phyloP scores from a whole-genome alignment of 64 coral and sea anemone species.

The Stichodactyla helianthus region DNA sequence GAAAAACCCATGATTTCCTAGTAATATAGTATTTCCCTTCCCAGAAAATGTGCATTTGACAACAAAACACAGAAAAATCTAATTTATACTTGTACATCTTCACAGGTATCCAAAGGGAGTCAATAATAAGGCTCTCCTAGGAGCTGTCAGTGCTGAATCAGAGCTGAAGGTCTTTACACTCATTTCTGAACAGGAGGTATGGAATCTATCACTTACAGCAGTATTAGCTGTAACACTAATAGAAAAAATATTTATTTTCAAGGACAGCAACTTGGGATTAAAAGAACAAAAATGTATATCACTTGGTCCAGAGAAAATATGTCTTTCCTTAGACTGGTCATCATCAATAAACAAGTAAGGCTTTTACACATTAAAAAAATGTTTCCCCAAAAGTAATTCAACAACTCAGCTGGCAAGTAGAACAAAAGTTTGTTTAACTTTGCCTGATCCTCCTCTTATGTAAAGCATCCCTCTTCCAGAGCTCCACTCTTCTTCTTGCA shows the following conservation, averaged over 20 bases:
- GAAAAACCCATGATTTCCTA: no score
- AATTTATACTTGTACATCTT: not conserved
- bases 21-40: no score
- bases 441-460: no score
- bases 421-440: no score
- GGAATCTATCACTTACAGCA: not conserved
- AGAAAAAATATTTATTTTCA: not conserved
- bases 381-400: no score
- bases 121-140: slow-evolving; percentile 42
- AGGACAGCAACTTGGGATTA: not conserved
- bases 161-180: slow-evolving; percentile 49
- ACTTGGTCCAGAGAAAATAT: slow-evolving; percentile 47
- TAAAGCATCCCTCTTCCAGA: no score
- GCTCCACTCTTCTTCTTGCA: no score
- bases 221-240: not conserved
- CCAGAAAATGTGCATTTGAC: no score
- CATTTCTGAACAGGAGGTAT: not conserved
- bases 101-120: slow-evolving; percentile 35
- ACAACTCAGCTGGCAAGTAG: no score
- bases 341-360: not conserved
- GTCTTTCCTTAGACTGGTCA: slow-evolving; percentile 82
- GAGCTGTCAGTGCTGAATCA: slow-evolving; percentile 61
- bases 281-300: not conserved
- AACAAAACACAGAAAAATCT: no score
- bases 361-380: no score